These are phyloP conservation scores for Chymomyza caudatula DNA, from an alignment of 2,888 invertebrate species.

Conservation along the genomic window DNA sequence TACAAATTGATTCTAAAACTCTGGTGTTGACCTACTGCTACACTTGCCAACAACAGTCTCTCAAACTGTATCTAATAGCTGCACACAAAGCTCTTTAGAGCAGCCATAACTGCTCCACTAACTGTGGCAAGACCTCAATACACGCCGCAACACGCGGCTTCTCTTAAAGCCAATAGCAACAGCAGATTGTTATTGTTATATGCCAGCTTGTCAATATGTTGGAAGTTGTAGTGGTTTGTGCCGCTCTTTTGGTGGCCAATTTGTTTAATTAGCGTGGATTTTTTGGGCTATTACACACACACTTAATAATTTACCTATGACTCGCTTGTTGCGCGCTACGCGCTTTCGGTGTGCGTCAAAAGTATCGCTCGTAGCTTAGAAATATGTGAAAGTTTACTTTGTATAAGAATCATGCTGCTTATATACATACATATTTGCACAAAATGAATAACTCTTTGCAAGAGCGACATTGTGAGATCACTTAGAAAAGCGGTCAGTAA, in stretches of 20 bases:
- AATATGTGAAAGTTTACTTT: constrained; percentile 48
- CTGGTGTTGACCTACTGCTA: constrained; percentile 50
- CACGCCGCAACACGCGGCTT: constrained; percentile 35
- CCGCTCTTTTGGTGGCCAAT: constrained; percentile 44
- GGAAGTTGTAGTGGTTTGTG: too few relatives aligned
- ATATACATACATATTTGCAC: too few relatives aligned
- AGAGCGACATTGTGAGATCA: background rate
- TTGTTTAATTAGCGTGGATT: constrained; percentile 61
- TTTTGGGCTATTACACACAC: constrained; percentile 34
- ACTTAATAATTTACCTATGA: background rate
- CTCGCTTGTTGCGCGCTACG: background rate
- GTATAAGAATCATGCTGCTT: background rate
- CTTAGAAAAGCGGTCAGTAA: too few relatives aligned
- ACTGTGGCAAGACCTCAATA: constrained; percentile 63
- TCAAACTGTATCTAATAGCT: constrained; percentile 16
- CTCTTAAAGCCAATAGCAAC: constrained; percentile 40
- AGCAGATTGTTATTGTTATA: constrained; percentile 17
- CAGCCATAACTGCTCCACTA: constrained; percentile 49
- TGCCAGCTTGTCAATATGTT: background rate
- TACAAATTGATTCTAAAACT: constrained; percentile 50
- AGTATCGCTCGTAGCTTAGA: constrained; percentile 20
- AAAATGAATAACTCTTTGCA: background rate
- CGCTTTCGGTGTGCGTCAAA: constrained; percentile 60
- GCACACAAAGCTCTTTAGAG: constrained; percentile 28
- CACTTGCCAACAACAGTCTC: constrained; percentile 10